phyloP scores from a whole-genome alignment of 2,888 invertebrate species.

The Eristalis tenax region DNA sequence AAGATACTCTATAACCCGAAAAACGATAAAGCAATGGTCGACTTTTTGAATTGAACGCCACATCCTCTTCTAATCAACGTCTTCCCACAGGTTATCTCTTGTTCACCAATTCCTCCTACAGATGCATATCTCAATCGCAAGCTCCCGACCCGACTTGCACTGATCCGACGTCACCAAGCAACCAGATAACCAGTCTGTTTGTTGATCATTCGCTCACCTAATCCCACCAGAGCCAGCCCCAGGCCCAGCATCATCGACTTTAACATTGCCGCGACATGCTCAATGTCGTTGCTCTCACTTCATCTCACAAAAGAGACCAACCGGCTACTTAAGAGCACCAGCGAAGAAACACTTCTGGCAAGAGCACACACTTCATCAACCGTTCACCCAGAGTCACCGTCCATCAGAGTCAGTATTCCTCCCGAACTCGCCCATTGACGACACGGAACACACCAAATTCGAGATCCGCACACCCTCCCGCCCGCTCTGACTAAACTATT shows the following conservation, averaged over 20 bases:
- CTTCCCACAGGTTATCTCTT: background rate
- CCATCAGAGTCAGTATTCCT: slow-evolving; percentile 6
- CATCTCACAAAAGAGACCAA: slow-evolving; percentile 2
- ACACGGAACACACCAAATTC: background rate
- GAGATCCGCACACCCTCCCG: slow-evolving; percentile 3
- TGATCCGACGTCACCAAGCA: background rate
- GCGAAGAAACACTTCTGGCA: slow-evolving; percentile 37
- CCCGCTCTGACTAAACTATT: background rate
- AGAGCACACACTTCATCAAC: slow-evolving; percentile 25
- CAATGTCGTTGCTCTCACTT: slow-evolving; percentile 5
- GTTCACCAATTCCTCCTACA: background rate
- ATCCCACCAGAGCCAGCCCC: background rate
- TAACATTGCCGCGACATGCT: background rate
- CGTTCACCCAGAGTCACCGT: background rate
- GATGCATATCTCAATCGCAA: background rate
- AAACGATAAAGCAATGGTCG: too few relatives aligned
- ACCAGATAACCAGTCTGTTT: background rate
- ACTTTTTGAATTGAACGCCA: background rate
- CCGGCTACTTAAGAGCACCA: slow-evolving; percentile 14
- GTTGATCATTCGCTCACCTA: background rate
- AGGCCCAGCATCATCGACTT: background rate
- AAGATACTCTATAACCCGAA: background rate
- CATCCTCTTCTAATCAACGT: background rate
- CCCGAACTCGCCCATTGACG: background rate
- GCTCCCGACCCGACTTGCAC: too few relatives aligned